Evolutionary conservation across 53 echinoderm and acorn worm species (phyloP).

Genomic region (Zoroaster sp.): DNA sequence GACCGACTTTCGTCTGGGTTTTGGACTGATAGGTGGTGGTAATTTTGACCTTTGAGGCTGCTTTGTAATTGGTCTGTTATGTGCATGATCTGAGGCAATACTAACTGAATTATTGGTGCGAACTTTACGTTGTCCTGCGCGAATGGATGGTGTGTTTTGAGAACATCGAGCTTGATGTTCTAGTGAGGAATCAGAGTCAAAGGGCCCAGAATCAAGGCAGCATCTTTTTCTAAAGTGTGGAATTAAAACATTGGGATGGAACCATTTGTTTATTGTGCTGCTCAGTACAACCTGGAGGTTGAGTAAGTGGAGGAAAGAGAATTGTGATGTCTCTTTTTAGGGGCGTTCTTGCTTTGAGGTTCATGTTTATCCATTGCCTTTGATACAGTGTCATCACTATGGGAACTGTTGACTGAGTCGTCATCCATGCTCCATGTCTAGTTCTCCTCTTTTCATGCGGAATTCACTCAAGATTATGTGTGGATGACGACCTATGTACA

Average conservation of each 20-base stretch:
- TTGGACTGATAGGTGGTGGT: background rate
- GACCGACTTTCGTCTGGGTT: background rate
- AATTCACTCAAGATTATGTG: background rate
- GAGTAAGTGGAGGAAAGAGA: constrained; percentile 2
- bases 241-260: no score
- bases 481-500: background rate
- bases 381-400: background rate
- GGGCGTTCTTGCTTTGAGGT: background rate
- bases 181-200: background rate
- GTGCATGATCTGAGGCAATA: background rate
- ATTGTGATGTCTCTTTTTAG: background rate
- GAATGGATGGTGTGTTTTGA: background rate
- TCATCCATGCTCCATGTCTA: background rate
- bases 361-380: background rate
- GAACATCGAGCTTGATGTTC: background rate
- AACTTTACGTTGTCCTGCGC: background rate
- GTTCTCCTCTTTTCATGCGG: background rate
- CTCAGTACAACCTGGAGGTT: background rate
- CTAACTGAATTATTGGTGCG: background rate
- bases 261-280: no score
- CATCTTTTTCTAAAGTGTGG: background rate
- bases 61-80: background rate
- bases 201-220: background rate
- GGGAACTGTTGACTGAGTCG: background rate
- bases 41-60: background rate